A percentile compares a stretch with the other conserved stretches of the same genome.
phyloP scores from a whole-genome alignment of 2,888 invertebrate species.

The Belgica antarctica region DNA sequence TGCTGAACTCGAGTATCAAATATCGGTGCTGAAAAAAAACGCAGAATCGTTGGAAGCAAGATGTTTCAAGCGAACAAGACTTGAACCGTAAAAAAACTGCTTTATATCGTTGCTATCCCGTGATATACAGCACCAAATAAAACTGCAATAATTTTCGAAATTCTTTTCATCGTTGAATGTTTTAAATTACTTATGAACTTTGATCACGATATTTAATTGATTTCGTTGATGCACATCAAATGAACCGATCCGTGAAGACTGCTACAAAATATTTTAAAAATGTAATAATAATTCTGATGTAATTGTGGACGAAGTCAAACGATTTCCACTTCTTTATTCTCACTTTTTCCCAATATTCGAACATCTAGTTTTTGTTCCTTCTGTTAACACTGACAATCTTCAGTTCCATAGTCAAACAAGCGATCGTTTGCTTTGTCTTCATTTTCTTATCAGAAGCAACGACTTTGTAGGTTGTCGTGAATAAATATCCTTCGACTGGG shows the following conservation, averaged over 20 bases:
- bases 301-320: background rate
- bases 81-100: conserved; percentile 28
- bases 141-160: conserved; percentile 25
- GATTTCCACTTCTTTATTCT: background rate
- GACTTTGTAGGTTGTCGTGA: background rate
- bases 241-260: too few relatives aligned
- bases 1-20: conserved; percentile 12
- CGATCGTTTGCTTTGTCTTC: background rate
- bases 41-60: conserved; percentile 36
- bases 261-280: background rate
- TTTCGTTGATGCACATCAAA: too few relatives aligned
- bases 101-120: background rate
- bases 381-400: background rate
- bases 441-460: background rate
- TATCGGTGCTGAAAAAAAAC: conserved; percentile 26
- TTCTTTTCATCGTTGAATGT: background rate
- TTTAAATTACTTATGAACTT: too few relatives aligned
- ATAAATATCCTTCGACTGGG: background rate
- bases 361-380: background rate
- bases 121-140: background rate
- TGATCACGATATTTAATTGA: too few relatives aligned
- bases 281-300: background rate
- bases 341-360: too few relatives aligned
- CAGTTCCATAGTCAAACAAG: background rate
- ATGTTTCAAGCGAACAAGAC: conserved; percentile 34